Evolutionary conservation across 2,113 vertebrate species (phyloP).

Genomic region (Rhipidura dahli): DNA sequence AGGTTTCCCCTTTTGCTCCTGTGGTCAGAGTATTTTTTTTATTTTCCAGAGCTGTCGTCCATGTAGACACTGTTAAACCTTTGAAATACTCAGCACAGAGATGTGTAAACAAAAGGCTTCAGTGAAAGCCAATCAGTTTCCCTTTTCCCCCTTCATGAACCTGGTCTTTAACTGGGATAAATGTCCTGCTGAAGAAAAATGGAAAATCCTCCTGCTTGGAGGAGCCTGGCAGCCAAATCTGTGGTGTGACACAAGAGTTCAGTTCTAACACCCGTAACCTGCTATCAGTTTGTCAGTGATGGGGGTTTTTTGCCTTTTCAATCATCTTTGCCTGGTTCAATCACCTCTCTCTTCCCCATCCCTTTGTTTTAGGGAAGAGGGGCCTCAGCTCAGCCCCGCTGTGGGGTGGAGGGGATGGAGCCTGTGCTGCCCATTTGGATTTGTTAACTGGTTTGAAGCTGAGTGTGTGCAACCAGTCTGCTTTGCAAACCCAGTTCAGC

Average conservation of each 20-base stretch:
- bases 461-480: neutral
- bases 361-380: neutral
- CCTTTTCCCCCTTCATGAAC: neutral
- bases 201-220: neutral
- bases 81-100: neutral
- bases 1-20: neutral
- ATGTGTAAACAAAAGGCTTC: neutral
- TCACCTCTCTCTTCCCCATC: neutral
- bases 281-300: accelerated
- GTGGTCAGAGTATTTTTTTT: neutral
- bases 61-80: neutral
- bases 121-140: neutral
- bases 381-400: neutral
- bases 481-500: conserved; percentile 70
- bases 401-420: neutral
- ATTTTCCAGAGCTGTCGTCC: neutral
- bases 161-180: neutral
- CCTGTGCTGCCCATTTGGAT: neutral
- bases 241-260: accelerated
- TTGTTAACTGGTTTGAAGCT: conserved; percentile 37
- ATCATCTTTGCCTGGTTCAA: neutral
- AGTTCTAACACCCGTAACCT: neutral
- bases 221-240: neutral
- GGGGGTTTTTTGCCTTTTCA: too few species aligned
- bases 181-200: neutral